phyloP scores from a whole-genome alignment of 2,888 invertebrate species.

The Trachelus tabidus region DNA sequence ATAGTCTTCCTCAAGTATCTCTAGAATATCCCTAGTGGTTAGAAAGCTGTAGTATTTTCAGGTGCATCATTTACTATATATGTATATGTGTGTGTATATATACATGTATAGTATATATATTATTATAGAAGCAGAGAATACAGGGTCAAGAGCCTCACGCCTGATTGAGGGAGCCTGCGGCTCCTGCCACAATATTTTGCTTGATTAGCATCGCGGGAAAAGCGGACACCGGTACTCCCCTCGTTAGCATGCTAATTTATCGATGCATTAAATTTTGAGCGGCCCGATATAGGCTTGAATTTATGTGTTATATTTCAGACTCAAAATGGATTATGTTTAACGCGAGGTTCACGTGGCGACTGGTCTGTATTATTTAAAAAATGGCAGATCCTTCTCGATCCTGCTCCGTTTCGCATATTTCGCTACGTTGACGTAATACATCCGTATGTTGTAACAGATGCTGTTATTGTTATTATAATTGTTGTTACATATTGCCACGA shows the following conservation, averaged over 20 bases:
- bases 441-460: background rate
- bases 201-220: slow-evolving; percentile 61
- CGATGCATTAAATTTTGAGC: slow-evolving; percentile 57
- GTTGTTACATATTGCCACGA: background rate
- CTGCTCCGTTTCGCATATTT: background rate
- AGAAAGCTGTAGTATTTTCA: background rate
- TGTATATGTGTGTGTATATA: no score
- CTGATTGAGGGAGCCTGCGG: slow-evolving; percentile 45
- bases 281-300: slow-evolving; percentile 42
- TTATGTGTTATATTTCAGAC: slow-evolving; percentile 56
- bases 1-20: background rate
- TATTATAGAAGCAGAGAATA: slow-evolving; percentile 11
- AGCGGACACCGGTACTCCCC: slow-evolving; percentile 36
- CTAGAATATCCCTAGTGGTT: background rate
- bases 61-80: background rate
- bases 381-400: background rate
- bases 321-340: slow-evolving; percentile 46
- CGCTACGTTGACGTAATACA: background rate
- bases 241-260: slow-evolving; percentile 65
- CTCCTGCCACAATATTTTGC: slow-evolving; percentile 62
- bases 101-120: no score
- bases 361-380: background rate
- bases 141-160: slow-evolving; percentile 51
- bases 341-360: background rate
- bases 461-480: background rate